Conservation (phyloP, 2,113 vertebrate species). For the Bubo bubo region DNA sequence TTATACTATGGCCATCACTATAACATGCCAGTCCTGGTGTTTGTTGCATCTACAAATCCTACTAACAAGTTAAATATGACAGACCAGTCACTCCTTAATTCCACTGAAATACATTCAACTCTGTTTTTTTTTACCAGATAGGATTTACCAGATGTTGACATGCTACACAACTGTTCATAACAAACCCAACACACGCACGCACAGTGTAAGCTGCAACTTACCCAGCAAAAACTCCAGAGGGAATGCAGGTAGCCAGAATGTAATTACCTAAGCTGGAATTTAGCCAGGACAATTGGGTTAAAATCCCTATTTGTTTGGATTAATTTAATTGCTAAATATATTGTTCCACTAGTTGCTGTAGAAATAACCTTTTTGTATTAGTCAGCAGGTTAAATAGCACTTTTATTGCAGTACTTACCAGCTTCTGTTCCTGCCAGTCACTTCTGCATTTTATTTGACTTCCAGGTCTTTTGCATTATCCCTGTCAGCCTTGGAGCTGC, state of each 20-base stretch:
- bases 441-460: background rate
- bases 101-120: background rate
- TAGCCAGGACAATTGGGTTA: conserved; percentile 42
- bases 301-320: conserved; percentile 54
- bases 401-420: background rate
- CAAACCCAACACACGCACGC: rapidly evolving
- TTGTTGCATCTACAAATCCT: background rate
- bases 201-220: background rate
- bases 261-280: conserved; percentile 43
- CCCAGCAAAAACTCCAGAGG: background rate
- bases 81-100: background rate
- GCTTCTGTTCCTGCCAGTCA: background rate
- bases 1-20: background rate
- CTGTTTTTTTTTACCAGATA: background rate
- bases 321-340: conserved; percentile 66
- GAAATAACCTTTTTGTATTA: conserved; percentile 38
- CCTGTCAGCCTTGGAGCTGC: background rate
- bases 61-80: background rate
- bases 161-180: background rate
- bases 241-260: conserved; percentile 21
- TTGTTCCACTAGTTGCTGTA: conserved; percentile 26
- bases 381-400: conserved; percentile 44
- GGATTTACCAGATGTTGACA: background rate
- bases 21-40: background rate
- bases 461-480: background rate